Evolutionary conservation across 2,797 vertebrate species (phyloP).

Genomic region (Carduelis carduelis): DNA sequence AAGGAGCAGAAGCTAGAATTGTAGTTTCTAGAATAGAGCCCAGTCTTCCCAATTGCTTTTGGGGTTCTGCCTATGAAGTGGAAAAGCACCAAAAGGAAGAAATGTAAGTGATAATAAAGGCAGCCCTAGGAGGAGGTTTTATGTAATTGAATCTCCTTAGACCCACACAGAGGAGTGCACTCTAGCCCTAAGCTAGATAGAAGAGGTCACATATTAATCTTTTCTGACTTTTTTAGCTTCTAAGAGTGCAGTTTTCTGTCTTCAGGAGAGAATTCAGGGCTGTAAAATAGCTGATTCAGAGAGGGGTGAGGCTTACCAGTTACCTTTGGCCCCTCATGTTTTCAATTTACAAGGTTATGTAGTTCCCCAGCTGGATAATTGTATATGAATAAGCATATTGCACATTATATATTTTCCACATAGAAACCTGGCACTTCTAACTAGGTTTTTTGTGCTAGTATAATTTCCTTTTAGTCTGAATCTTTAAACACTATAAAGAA

Average conservation of each 20-base stretch:
- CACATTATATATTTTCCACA: background rate
- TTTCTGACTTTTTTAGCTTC: background rate
- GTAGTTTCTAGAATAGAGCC: background rate
- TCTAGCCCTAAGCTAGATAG: background rate
- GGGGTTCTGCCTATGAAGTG: background rate
- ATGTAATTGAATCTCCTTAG: background rate
- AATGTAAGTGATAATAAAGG: background rate
- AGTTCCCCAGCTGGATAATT: background rate
- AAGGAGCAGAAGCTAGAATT: background rate
- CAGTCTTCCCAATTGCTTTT: background rate
- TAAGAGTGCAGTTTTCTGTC: background rate
- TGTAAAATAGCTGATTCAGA: background rate
- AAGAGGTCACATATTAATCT: background rate
- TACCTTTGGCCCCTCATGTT: background rate
- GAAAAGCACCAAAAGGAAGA: background rate
- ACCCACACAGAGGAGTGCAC: accelerated
- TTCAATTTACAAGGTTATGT: background rate
- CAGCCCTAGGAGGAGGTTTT: background rate
- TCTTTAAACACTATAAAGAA: background rate
- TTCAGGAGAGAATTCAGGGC: background rate
- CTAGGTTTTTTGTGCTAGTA: background rate
- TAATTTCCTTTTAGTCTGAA: background rate
- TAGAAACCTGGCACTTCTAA: background rate
- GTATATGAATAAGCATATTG: background rate
- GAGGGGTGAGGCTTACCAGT: background rate